These are phyloP conservation scores for Metalampra italica DNA, from an alignment of 2,888 invertebrate species.

Conservation along the genomic window DNA sequence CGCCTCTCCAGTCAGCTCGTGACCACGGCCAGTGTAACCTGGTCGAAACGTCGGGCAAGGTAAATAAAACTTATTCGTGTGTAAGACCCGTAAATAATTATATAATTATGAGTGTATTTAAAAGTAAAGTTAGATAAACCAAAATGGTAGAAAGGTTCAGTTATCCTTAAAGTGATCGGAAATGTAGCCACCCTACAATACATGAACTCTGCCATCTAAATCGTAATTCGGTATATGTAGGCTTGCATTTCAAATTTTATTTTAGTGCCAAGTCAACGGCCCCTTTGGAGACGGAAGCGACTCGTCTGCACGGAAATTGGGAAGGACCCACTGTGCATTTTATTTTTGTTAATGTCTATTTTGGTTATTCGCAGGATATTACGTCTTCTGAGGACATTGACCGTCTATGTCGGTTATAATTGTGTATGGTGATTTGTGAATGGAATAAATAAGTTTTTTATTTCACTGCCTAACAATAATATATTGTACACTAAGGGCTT, in stretches of 20 bases:
- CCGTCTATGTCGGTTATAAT: background rate
- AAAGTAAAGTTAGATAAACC: no score
- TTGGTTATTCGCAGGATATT: constrained; percentile 67
- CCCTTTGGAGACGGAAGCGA: constrained; percentile 49
- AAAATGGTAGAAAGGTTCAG: no score
- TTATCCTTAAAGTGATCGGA: background rate
- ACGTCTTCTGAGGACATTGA: constrained; percentile 40
- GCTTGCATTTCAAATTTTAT: constrained; percentile 50
- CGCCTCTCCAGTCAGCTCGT: no score
- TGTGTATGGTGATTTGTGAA: no score
- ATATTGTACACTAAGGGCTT: no score
- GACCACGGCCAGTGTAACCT: no score
- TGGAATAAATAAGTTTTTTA: no score
- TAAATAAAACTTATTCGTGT: no score
- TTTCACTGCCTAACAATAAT: no score
- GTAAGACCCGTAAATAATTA: no score
- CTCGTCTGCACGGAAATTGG: constrained; percentile 59
- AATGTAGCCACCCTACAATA: constrained; percentile 26
- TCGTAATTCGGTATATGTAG: constrained; percentile 57
- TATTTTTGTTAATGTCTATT: constrained; percentile 59
- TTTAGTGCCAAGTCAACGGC: constrained; percentile 42
- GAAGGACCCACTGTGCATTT: constrained; percentile 57
- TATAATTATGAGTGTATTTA: no score
- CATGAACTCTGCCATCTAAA: constrained; percentile 37
- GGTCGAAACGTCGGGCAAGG: no score